Percentiles rank a stretch among this genome's conserved stretches.
These are phyloP conservation scores for Xenotilapia leptura DNA, from an alignment of 2,113 vertebrate genomes.

Conservation along the genomic window DNA sequence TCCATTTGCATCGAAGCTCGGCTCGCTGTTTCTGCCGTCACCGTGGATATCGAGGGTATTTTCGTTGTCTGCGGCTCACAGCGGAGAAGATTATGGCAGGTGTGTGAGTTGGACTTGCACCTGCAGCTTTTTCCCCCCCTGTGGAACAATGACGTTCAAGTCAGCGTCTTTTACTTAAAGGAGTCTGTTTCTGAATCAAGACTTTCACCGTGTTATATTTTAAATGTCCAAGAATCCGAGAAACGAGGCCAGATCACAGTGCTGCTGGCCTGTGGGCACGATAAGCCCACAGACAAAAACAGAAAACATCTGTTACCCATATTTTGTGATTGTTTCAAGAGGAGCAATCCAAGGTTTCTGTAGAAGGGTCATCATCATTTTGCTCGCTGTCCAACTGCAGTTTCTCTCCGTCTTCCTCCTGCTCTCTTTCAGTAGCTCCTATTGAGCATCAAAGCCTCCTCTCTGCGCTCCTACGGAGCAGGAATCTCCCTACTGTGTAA, in stretches of 20 bases:
- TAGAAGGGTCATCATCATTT: conserved; percentile 33
- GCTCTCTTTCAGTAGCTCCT: conserved; percentile 48
- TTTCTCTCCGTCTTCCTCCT: conserved; percentile 14
- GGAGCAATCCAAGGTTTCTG: conserved; percentile 26
- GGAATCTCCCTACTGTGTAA: conserved; percentile 60
- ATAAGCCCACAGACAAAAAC: conserved; percentile 40
- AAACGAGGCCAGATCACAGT: neutral
- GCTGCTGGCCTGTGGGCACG: conserved; percentile 1
- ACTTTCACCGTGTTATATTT: neutral
- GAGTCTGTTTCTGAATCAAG: neutral
- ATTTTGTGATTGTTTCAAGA: conserved; percentile 31
- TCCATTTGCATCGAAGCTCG: neutral
- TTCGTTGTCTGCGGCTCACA: neutral
- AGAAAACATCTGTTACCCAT: conserved; percentile 58
- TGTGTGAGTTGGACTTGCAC: neutral
- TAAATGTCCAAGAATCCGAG: neutral
- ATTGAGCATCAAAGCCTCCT: conserved; percentile 59
- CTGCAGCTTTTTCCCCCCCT: rapidly evolving
- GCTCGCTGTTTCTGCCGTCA: neutral
- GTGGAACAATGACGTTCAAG: neutral
- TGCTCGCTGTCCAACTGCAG: neutral
- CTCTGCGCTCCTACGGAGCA: conserved; percentile 49
- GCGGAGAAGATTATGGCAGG: neutral
- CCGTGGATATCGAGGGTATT: neutral
- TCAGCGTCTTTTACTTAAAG: neutral